Evolutionary conservation across 2,113 vertebrate genomes (phyloP).

Genomic region (Rana temporaria): DNA sequence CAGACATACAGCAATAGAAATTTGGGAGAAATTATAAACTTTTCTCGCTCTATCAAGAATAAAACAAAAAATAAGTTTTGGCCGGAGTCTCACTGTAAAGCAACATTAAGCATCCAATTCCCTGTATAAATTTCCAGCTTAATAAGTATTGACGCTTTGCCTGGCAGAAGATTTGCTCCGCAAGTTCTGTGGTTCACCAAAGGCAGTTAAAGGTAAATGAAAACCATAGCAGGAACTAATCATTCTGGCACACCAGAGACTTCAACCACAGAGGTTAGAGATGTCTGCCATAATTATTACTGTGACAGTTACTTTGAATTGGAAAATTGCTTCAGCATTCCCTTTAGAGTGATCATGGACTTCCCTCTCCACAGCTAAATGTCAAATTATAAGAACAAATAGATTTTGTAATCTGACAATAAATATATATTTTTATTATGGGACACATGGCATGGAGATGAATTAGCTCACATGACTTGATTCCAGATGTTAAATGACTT

Average conservation of each 20-base stretch:
- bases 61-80: too few species aligned
- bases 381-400: slow-evolving; percentile 6
- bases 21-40: too few species aligned
- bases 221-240: slow-evolving; percentile 19
- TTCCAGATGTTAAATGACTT: not conserved
- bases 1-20: too few species aligned
- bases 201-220: slow-evolving; percentile 3
- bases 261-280: slow-evolving; percentile 14
- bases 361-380: not conserved
- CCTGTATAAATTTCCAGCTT: not conserved
- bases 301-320: slow-evolving; percentile 4
- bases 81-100: too few species aligned
- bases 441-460: not conserved
- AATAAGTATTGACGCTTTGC: not conserved
- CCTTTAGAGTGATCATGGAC: slow-evolving; percentile 6
- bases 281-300: slow-evolving; percentile 12
- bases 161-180: not conserved
- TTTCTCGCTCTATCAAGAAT: too few species aligned
- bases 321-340: not conserved
- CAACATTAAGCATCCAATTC: not conserved
- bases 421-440: not conserved
- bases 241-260: not conserved
- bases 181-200: not conserved
- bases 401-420: not conserved
- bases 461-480: not conserved